Base-by-base conservation (phyloP, 2,113 vertebrate species). In the Prunella himalayana region DNA sequence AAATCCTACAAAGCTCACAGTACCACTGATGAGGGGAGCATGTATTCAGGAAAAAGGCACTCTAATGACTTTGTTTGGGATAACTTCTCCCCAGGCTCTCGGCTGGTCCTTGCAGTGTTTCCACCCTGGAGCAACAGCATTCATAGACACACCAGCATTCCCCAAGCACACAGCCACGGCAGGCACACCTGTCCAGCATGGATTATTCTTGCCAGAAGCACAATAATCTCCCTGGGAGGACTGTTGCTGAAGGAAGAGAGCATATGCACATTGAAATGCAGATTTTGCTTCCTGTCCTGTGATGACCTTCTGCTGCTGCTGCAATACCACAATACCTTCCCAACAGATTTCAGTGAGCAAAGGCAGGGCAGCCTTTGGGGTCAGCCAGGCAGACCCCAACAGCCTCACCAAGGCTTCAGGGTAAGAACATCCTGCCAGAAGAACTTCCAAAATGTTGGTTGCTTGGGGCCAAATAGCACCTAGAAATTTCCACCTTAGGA, bases 181-280 rank as follows among this genome's bases (percentile, higher is more conserved):
- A 92, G 61, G 51, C 82, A 79, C 93, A 94, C 92, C 95, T 90
- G 93, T 66, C 93, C 30, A 0, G 35, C 33, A 1, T 0, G 5
- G 88, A 96, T 92, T 93, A 85, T 33, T 95, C 89, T 42, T 92
- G 69, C 86, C 95, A 95, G 69, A 75, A 93, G 86, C 79, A 77
- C 63, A 95, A 22, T 85, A 87, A 97, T 90, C 91, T 95, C 91
- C 82, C 59, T 31, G 71, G 69, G 66, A 97, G 22, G 50, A 60
- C 59, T 77, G 3, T 12, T 69, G 87, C 81, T 2, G 39, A 60
- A 56, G 21, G 64, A 66, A 65, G 53, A 84, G 70, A 87, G 56
- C 80, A 87, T 63, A 89, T 45, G 73, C n/a, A 81, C 61, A 44
- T 54, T 85, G 87, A 95, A 95, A 86, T 23, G 19, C 80, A 87